phyloP scores from a whole-genome alignment of 2,113 vertebrate genomes.

The Notarius quadriscutis region DNA sequence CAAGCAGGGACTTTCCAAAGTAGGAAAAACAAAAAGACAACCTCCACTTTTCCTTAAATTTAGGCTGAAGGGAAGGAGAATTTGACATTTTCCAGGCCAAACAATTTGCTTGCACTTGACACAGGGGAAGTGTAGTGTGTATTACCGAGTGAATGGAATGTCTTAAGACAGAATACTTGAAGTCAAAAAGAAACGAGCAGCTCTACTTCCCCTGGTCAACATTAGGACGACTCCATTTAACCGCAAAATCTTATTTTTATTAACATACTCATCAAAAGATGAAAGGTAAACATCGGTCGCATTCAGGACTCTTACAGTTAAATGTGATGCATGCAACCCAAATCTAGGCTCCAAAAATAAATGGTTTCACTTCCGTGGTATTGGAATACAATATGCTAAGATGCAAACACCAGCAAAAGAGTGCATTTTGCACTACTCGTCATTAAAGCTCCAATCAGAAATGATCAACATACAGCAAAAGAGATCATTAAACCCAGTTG shows the following conservation, averaged over 20 bases:
- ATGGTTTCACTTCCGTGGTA: neutral
- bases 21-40: neutral
- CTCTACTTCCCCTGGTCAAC: neutral
- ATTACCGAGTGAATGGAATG: neutral
- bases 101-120: neutral
- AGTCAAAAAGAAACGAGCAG: slow-evolving; percentile 21
- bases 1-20: slow-evolving; percentile 4
- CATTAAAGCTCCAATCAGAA: neutral
- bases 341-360: neutral
- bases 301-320: neutral
- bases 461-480: neutral
- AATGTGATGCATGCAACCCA: neutral
- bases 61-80: neutral
- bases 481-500: neutral
- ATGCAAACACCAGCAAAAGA: neutral
- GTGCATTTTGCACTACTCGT: neutral
- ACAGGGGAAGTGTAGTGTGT: slow-evolving; percentile 6
- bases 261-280: neutral
- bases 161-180: slow-evolving; percentile 5
- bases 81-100: neutral
- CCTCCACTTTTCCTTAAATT: neutral
- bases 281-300: neutral
- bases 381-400: neutral
- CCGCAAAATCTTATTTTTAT: neutral
- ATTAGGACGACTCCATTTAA: neutral